Base-by-base conservation (phyloP, 2,888 invertebrate species). In the Reticulitermes lucifugus region DNA sequence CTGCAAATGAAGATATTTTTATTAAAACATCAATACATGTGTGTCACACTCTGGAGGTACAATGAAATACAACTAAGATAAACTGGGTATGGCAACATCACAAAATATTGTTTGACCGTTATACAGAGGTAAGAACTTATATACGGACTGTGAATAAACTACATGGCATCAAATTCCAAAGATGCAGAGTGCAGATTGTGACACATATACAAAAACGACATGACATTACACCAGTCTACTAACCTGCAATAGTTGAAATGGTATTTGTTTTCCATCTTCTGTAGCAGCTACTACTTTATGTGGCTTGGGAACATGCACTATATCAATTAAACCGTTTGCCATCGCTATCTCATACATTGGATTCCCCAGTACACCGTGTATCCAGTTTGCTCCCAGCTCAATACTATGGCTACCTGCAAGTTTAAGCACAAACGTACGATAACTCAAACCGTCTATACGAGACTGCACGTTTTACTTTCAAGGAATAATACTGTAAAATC, bases 351-450 rank as follows among this genome's bases (percentile, higher is more conserved):
- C 96, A 89, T 96, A 97, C 89, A 98, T 96, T 0, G 97, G 96
- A 91, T 98, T 98, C 41, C 96, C 96, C 73, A 97, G 91, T 81
- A 97, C 96, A 70, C 98, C 98, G 89, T 98, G 98, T 88, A 98
- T 97, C 97, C 97, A 98, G 90, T 98, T 98, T 55, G 98, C 98
- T 85, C 98, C 98, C 87, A 97, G 91, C 91, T 98, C 98, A 79
- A 98, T 93, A 90, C 90, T 91, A 82, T 91, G 89, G 43, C 89
- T 89, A 65, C 91, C 92, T 92, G 86, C 80, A 88, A 86, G 21
- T 25, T 25, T 25, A 65, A 65, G n/a, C n/a, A 65, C 12, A 55
- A 55, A 4, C 55, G 55, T 55, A 55, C 18, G 14, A 55, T 18
- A 18, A 18, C 1, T 12, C 12, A 55, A 55, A 18, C 55, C 5